phyloP scores from a whole-genome alignment of 1,140 invertebrate species.

The Lysiphlebus fabarum region DNA sequence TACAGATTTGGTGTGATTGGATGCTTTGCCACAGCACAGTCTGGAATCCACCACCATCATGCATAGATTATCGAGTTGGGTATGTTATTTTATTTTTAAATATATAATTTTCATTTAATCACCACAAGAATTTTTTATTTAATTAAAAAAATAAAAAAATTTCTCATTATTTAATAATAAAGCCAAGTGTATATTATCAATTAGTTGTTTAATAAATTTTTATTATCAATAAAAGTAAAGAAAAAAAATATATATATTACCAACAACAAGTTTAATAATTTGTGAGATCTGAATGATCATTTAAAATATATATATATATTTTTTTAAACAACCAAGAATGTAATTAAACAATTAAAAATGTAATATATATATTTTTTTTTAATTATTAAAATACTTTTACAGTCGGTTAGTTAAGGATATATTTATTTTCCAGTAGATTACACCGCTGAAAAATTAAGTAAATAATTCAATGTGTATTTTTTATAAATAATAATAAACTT shows the following conservation, averaged over 20 bases:
- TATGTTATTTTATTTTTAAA: constrained; percentile 52
- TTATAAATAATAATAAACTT: background rate
- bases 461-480: too few species aligned
- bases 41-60: constrained; percentile 83
- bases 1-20: constrained; percentile 85
- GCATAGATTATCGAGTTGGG: constrained; percentile 76
- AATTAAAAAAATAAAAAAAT: constrained; percentile 9
- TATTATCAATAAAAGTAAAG: background rate
- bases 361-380: too few species aligned
- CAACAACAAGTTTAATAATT: too few species aligned
- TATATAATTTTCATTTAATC: background rate
- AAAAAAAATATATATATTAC: too few species aligned
- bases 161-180: background rate
- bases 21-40: constrained; percentile 78
- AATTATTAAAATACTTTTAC: background rate
- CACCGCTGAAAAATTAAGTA: constrained; percentile 13
- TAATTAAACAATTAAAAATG: too few species aligned
- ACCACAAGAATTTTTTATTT: background rate
- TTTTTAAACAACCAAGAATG: too few species aligned
- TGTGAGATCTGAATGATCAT: too few species aligned
- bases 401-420: constrained; percentile 29
- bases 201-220: background rate
- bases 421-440: constrained; percentile 28
- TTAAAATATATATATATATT: too few species aligned
- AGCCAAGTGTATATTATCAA: background rate